A percentile compares a stretch with the other conserved stretches of the same genome.
Evolutionary conservation across 2,113 vertebrate species (phyloP).

Genomic region (Pycnonotus jocosus): DNA sequence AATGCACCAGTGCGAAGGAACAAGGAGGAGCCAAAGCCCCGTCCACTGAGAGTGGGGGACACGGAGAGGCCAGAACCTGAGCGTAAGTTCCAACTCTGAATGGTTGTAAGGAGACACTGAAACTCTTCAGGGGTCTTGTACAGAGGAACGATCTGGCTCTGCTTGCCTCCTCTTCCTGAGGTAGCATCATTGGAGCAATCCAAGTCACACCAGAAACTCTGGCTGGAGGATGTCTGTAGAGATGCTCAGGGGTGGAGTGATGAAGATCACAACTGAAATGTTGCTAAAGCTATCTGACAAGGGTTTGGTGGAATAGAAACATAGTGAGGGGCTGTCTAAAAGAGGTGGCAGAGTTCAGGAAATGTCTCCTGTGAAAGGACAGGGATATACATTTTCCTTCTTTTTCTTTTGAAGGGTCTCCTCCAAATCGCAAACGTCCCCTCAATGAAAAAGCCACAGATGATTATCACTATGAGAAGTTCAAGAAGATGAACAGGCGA

Average conservation of each 20-base stretch:
- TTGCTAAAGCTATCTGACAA: background rate
- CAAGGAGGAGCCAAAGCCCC: slow-evolving; percentile 93
- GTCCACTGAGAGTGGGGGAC: slow-evolving; percentile 91
- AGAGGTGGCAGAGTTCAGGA: background rate
- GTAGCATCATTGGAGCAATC: background rate
- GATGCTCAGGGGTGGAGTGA: background rate
- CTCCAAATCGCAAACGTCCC: slow-evolving; percentile 91
- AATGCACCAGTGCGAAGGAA: slow-evolving; percentile 90
- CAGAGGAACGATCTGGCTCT: background rate
- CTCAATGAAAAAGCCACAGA: slow-evolving; percentile 96
- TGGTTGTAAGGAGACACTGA: background rate
- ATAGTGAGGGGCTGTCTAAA: background rate
- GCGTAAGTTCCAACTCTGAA: slow-evolving; percentile 68
- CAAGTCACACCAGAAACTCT: background rate
- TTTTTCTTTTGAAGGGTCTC: slow-evolving; percentile 67
- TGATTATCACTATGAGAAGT: slow-evolving; percentile 98
- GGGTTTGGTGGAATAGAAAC: background rate
- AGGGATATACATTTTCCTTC: background rate
- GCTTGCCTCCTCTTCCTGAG: background rate
- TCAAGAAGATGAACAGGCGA: slow-evolving; percentile 98
- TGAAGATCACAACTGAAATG: background rate
- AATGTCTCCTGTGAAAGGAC: background rate
- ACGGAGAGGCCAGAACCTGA: slow-evolving; percentile 93
- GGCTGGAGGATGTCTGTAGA: background rate
- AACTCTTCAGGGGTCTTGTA: background rate